phyloP scores from a whole-genome alignment of 2,113 vertebrate genomes.

The Cephalopterus ornatus region DNA sequence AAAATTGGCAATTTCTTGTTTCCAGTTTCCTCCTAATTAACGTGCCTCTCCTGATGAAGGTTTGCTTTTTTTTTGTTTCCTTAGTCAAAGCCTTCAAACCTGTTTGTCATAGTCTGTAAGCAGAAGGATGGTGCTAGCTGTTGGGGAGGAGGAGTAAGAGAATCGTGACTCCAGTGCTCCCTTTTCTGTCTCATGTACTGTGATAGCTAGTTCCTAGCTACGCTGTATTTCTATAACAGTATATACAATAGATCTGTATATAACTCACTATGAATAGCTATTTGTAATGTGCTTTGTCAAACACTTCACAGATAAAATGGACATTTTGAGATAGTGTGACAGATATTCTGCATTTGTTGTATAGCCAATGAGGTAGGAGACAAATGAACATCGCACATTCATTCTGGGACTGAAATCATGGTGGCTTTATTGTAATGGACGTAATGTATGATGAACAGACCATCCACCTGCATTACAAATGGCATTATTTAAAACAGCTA shows the following conservation, averaged over 20 bases:
- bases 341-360: constrained; percentile 3
- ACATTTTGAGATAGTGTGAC: constrained; percentile 20
- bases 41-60: background rate
- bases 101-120: background rate
- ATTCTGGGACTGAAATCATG: background rate
- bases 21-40: background rate
- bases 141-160: background rate
- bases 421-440: constrained; percentile 7
- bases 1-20: background rate
- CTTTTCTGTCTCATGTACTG: background rate
- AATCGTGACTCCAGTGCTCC: background rate
- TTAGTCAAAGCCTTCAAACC: background rate
- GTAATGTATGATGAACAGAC: background rate
- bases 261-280: background rate
- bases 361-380: background rate
- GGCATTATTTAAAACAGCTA: constrained; percentile 3
- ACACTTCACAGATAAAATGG: constrained; percentile 14
- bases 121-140: background rate
- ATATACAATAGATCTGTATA: background rate
- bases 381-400: background rate
- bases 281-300: constrained; percentile 30
- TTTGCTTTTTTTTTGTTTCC: background rate
- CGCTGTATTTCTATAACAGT: background rate
- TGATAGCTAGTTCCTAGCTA: background rate
- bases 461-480: background rate